phyloP scores from a whole-genome alignment of 2,888 invertebrate species.

The Hipparchia semele region DNA sequence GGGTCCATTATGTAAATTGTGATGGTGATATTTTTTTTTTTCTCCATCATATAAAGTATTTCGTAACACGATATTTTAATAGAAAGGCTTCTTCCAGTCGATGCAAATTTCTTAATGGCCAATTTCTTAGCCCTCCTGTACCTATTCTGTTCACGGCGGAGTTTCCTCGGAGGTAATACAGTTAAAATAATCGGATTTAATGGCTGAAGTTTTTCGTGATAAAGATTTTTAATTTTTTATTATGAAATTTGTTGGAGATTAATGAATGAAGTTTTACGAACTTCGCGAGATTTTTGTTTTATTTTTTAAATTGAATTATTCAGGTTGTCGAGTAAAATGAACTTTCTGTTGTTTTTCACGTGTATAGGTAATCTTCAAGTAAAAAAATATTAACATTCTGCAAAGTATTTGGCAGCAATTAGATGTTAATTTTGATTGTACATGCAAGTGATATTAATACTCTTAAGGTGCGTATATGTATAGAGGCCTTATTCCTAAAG shows the following conservation, averaged over 20 bases:
- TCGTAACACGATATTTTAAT: constrained; percentile 47
- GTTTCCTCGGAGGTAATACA: constrained; percentile 31
- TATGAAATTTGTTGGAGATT: constrained; percentile 10
- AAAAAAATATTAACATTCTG: neutral
- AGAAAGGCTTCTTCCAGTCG: constrained; percentile 40
- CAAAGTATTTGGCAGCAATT: no score
- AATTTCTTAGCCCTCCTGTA: constrained; percentile 23
- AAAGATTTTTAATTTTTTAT: constrained; percentile 21
- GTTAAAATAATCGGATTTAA: constrained; percentile 37
- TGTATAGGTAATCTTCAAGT: neutral
- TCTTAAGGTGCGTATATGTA: no score
- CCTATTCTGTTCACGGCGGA: constrained; percentile 14
- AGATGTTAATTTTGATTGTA: no score
- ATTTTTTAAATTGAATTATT: constrained; percentile 1
- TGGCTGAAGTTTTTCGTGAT: constrained; percentile 24
- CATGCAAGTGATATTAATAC: no score
- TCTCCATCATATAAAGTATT: constrained; percentile 40
- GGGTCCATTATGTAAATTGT: constrained; percentile 49
- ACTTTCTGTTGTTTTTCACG: neutral
- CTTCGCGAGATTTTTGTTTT: constrained; percentile 2
- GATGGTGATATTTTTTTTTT: constrained; percentile 45
- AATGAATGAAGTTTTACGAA: constrained; percentile 19
- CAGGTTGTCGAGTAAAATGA: neutral
- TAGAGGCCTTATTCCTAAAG: no score
- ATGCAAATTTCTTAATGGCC: constrained; percentile 43